Evolutionary conservation across 2,888 invertebrate species (phyloP).

Genomic region (Lepidonotus clava): DNA sequence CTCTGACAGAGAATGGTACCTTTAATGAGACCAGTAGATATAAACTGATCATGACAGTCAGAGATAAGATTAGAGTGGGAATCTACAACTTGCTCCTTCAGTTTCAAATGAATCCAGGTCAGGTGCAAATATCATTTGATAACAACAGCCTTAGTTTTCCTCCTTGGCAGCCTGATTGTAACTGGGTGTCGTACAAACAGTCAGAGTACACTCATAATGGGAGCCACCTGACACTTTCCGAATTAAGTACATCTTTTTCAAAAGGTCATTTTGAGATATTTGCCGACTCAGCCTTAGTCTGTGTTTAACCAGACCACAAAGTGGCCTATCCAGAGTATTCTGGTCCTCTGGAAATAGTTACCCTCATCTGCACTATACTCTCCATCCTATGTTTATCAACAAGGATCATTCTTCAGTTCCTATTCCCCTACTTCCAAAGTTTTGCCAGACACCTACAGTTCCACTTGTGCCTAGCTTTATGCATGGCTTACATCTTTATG

Average conservation of each 20-base stretch:
- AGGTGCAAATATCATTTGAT: neutral
- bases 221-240: neutral
- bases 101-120: neutral
- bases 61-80: neutral
- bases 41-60: neutral
- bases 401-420: neutral
- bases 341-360: neutral
- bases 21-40: neutral
- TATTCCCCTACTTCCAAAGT: neutral
- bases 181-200: neutral
- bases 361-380: neutral
- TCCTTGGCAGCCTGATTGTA: neutral
- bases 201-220: neutral
- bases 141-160: neutral
- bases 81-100: neutral
- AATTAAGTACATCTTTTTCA: neutral
- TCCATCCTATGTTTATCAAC: neutral
- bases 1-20: neutral
- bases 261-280: neutral
- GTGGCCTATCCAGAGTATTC: neutral
- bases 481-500: neutral
- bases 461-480: neutral
- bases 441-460: neutral
- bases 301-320: neutral
- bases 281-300: neutral